These are phyloP conservation scores for Tragelaphus imberbis DNA, from an alignment of 2,113 vertebrate genomes.

Conservation along the genomic window DNA sequence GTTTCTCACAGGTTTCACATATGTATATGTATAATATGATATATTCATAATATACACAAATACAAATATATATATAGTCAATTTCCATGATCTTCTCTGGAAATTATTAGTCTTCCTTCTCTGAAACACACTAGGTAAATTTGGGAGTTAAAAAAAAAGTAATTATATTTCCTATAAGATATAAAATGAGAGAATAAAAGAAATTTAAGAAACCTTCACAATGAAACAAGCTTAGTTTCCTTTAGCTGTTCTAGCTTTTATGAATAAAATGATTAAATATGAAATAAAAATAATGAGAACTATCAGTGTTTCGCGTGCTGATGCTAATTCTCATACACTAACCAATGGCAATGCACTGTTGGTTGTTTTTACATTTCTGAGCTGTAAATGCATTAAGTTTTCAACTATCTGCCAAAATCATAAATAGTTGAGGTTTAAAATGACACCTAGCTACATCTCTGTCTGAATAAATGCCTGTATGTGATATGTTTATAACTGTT, in stretches of 20 bases:
- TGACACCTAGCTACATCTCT: conserved; percentile 47
- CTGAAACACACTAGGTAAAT: neutral
- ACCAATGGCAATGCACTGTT: neutral
- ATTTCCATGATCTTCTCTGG: neutral
- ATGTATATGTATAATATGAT: neutral
- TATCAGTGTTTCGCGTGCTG: neutral
- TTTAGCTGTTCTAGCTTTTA: neutral
- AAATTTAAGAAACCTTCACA: neutral
- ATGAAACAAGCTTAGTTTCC: neutral
- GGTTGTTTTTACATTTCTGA: neutral
- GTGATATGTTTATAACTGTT: conserved; percentile 60
- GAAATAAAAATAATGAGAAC: neutral
- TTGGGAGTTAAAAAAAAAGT: neutral
- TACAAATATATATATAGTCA: neutral
- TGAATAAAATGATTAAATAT: neutral
- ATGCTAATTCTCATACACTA: neutral
- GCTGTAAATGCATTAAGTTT: conserved; percentile 37
- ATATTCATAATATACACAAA: neutral
- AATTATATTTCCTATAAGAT: neutral
- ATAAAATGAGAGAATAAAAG: neutral
- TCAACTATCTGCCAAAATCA: conserved; percentile 38
- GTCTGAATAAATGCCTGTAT: conserved; percentile 57
- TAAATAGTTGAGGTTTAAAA: conserved; percentile 58
- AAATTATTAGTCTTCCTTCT: neutral
- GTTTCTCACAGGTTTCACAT: neutral